Base-by-base conservation (phyloP, 2,113 vertebrate genomes). In the Isurus oxyrinchus region DNA sequence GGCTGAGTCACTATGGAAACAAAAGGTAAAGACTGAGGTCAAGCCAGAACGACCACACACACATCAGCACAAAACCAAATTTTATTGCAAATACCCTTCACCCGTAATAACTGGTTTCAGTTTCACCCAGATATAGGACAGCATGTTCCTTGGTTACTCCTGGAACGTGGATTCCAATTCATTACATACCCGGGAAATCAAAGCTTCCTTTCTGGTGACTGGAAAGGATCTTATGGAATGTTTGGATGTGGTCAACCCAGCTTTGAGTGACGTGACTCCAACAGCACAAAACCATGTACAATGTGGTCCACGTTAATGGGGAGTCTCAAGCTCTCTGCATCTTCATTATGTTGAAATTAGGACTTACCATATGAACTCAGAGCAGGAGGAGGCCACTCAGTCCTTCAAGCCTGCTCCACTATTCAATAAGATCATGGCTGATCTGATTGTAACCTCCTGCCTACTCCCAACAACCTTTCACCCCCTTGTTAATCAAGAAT, bases 1-100 rank as follows among this genome's bases (percentile, higher is more conserved):
- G 99, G 99, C 97, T 99, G 99, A 1, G 98, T 98, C 98, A 99
- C 99, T 99, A 97, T 1, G 96, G 96, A 96, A 96, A 79, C 81
- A 6, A 59, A 44, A 66, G 96, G 57, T 27, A 87, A 79, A 40
- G 11, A 5, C 40, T 27, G 2, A 95, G 35, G 19, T 67, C 40
- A 67, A n/a, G 3, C 40, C 55, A 55, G 11, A 2, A 10, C 66
- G 14, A 55, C 63, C 35, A 40, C 31, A 35, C 19, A 2, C 94
- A 96, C 90, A 4, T 55, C 27, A 27, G 49, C 6, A 31, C 21
- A 8, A 21, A 55, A 57, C 87, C 87, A 53, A 27, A 53, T 31
- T 49, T 90, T 11, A 27, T 53, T 90, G 3, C 53, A 53, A 53
- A 53, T 88, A n/a, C 57, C 31, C 57, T 13, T 3, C 35, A 93